A percentile compares a stretch with the other conserved stretches of the same genome.
phyloP scores from a whole-genome alignment of 2,113 vertebrate genomes.

The Chamaea fasciata region DNA sequence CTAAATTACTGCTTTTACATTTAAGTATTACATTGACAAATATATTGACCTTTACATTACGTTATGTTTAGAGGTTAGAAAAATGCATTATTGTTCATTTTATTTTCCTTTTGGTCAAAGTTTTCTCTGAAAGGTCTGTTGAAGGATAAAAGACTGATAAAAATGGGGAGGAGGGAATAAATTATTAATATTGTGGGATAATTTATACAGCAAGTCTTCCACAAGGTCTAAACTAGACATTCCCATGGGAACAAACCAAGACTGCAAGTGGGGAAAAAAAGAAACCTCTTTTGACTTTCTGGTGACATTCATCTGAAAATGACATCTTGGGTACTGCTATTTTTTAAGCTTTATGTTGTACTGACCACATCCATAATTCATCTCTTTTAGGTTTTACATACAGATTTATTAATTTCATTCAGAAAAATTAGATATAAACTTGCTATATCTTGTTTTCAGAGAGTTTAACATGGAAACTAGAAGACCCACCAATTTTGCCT shows the following conservation, averaged over 20 bases:
- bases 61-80: background rate
- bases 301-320: background rate
- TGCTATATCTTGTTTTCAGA: background rate
- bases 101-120: background rate
- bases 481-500: background rate
- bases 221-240: background rate
- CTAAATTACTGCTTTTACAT: constrained; percentile 66
- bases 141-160: background rate
- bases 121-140: background rate
- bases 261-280: background rate
- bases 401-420: background rate
- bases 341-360: background rate
- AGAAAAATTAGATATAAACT: background rate
- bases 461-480: background rate
- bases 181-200: background rate
- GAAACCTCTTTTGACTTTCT: background rate
- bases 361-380: background rate
- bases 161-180: background rate
- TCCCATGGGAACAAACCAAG: background rate
- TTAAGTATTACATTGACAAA: constrained; percentile 64
- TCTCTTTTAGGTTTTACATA: background rate
- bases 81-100: background rate
- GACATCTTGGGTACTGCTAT: background rate
- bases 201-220: background rate
- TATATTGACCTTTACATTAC: constrained; percentile 59